Evolutionary conservation across 2,888 invertebrate genomes (phyloP), one percentile per base, ranked within the genome.

Genomic region (Ophraella communa): DNA sequence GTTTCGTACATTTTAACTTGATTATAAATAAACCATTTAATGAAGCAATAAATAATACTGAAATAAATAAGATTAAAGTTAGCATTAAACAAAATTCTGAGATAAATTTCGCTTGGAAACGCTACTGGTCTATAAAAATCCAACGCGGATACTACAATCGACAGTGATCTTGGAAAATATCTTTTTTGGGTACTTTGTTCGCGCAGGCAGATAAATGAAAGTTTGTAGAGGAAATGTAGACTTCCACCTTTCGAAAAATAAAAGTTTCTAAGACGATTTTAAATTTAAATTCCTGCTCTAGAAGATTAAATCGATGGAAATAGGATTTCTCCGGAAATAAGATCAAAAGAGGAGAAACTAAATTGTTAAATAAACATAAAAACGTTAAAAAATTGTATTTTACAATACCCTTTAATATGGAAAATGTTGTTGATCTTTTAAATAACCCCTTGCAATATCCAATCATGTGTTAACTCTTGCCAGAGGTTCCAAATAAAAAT

Each of bases 111-210:
- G 4, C 3, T n/a, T 21, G 20, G 20, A 4, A 11, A 45, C 45
- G 45, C 45, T 21, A 10, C 21, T 21, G 45, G 11, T 21, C 11
- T 4, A 45, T 20, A 21, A 39, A 58, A 58, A 17, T 51, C 21
- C 51, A 1, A 45, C 21, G 24, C 35, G 49, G 51, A 58, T 39
- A 51, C 49, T 51, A 30, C 39, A 58, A 51, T 58, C 58, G 39
- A 49, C 39, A 58, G 52, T 45, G 45, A 45, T 45, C 45, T 45
- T 21, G 45, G 45, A 45, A 45, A 45, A 45, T 45, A 45, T 45
- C 45, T 45, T 45, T 45, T 45, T 45, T 45, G 45, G 45, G 21
- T 45, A 45, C 45, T 45, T 45, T 45, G 45, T 45, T 45, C 45
- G 45, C 45, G 45, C 18, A 45, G 45, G 45, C 45, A 45, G 45